Percentiles rank a stretch among this genome's conserved stretches.
phyloP scores from a whole-genome alignment of 2,797 vertebrate genomes.

The Scolopax bukidnonensis region DNA sequence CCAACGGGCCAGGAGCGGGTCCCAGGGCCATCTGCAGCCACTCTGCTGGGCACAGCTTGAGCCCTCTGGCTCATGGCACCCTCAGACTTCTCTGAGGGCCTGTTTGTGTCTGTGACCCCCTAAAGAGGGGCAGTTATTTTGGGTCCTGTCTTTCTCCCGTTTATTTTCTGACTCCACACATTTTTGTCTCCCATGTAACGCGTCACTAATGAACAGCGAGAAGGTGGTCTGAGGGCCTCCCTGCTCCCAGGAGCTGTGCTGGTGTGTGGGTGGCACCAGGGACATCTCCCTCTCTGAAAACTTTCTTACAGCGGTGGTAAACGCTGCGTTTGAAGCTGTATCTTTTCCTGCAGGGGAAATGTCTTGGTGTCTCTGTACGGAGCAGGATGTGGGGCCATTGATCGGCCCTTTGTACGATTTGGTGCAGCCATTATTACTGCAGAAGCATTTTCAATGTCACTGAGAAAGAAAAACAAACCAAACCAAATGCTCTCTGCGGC shows the following conservation, averaged over 20 bases:
- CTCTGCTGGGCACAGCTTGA: neutral
- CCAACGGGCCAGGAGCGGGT: rapidly evolving
- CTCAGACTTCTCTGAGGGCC: neutral
- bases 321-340: neutral
- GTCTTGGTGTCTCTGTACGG: neutral
- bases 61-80: neutral
- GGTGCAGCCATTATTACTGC: neutral
- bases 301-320: rapidly evolving
- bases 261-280: neutral
- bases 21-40: neutral
- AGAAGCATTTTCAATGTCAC: neutral
- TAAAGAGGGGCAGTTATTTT: neutral
- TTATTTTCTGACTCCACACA: neutral
- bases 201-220: neutral
- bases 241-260: neutral
- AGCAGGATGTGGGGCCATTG: neutral
- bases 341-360: neutral
- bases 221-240: neutral
- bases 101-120: neutral
- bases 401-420: rapidly evolving
- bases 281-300: rapidly evolving
- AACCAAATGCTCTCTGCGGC: neutral
- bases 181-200: neutral
- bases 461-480: neutral
- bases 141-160: neutral